Conservation (phyloP, 2,888 invertebrate genomes). For the Cryptops parisi region DNA sequence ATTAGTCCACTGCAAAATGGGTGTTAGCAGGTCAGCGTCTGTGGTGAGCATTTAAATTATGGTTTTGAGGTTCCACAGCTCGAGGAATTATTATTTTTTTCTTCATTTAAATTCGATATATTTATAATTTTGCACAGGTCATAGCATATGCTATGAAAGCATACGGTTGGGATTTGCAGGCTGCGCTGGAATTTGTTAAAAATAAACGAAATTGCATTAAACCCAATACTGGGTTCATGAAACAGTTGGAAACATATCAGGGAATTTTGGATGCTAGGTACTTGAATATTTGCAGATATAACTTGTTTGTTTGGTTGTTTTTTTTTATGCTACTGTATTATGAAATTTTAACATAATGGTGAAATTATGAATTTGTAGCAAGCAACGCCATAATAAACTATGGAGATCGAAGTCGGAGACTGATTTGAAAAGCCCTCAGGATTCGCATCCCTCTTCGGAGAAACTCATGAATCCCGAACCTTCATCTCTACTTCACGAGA, state of each 20-base stretch:
- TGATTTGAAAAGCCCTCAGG: constrained; percentile 23
- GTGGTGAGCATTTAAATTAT: constrained; percentile 46
- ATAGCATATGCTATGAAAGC: constrained; percentile 99
- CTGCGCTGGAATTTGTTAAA: constrained; percentile 79
- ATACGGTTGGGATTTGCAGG: constrained; percentile 79
- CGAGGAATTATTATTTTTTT: too few relatives aligned
- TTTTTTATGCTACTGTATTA: neutral
- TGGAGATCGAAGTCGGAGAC: constrained; percentile 85
- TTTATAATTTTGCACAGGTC: constrained; percentile 25
- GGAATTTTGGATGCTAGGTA: constrained; percentile 79
- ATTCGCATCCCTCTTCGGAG: constrained; percentile 7
- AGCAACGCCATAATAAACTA: constrained; percentile 70
- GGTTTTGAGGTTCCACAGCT: constrained; percentile 8
- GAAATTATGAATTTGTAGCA: constrained; percentile 41
- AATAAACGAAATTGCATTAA: constrained; percentile 83
- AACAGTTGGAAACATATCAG: constrained; percentile 89
- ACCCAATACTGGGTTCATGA: constrained; percentile 87
- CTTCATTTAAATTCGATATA: too few relatives aligned
- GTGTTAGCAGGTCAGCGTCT: constrained; percentile 93
- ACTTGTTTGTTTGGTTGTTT: too few relatives aligned
- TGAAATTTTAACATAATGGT: neutral
- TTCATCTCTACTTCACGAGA: constrained; percentile 12
- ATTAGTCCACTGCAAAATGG: constrained; percentile 98
- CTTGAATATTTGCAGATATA: too few relatives aligned
- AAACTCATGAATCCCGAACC: neutral